phyloP scores from a whole-genome alignment of 2,888 invertebrate genomes.

The Carpatolechia fugitivella region DNA sequence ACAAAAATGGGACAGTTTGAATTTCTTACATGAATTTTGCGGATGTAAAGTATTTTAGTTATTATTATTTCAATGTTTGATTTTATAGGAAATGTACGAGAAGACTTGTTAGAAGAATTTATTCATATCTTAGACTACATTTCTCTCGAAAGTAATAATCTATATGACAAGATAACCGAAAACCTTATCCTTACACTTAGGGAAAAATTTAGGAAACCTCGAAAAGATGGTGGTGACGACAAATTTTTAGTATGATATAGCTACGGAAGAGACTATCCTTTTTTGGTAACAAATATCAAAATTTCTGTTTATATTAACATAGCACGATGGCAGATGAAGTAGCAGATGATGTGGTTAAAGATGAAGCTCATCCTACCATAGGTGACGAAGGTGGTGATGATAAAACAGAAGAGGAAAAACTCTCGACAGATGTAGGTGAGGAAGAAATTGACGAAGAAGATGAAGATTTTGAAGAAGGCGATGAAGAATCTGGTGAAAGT shows the following conservation, averaged over 20 bases:
- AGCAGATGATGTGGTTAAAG: background rate
- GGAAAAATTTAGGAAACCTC: conserved; percentile 46
- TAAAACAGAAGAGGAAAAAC: background rate
- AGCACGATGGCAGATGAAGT: background rate
- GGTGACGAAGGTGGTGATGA: conserved; percentile 7
- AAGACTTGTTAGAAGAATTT: conserved; percentile 50
- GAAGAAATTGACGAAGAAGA: conserved; percentile 25
- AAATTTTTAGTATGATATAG: conserved; percentile 51
- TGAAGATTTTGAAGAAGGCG: conserved; percentile 18
- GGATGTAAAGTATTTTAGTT: no score
- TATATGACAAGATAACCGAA: conserved; percentile 62
- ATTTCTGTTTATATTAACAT: background rate
- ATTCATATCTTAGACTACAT: conserved; percentile 53
- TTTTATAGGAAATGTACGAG: conserved; percentile 48
- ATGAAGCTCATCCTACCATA: conserved; percentile 13
- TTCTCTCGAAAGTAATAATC: conserved; percentile 46
- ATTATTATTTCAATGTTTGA: conserved; percentile 47
- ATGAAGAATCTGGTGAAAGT: conserved; percentile 19
- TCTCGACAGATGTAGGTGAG: conserved; percentile 10
- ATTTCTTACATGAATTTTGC: no score
- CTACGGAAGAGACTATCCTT: background rate
- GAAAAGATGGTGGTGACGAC: conserved; percentile 49
- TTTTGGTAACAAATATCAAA: no score
- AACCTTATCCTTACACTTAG: conserved; percentile 54
- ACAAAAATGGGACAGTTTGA: no score